Evolutionary conservation across 1,140 invertebrate species (phyloP).

Genomic region (Danaus melanippus): DNA sequence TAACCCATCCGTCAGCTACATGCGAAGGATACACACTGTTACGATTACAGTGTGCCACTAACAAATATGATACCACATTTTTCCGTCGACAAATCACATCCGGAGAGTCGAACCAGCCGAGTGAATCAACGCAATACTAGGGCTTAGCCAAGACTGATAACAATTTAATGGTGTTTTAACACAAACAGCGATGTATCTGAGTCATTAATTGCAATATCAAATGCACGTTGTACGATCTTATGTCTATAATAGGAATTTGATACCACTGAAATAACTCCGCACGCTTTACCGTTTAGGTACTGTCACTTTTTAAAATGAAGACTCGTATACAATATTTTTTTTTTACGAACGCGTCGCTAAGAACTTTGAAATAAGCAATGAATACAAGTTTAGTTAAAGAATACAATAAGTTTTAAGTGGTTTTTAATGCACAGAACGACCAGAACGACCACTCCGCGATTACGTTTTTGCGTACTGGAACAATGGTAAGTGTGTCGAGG

Average conservation of each 20-base stretch:
- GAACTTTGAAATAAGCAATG: neutral
- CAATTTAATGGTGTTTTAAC: conserved; percentile 34
- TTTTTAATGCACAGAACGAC: conserved; percentile 19
- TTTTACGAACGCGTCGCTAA: conserved; percentile 17
- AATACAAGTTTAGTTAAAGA: conserved; percentile 10
- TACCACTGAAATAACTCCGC: conserved; percentile 23
- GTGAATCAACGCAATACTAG: conserved; percentile 53
- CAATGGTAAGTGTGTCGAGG: conserved; percentile 39
- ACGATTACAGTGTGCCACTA: conserved; percentile 49
- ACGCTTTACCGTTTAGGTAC: conserved; percentile 26
- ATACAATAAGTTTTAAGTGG: conserved; percentile 2
- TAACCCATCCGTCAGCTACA: conserved; percentile 38
- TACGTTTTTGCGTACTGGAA: conserved; percentile 56
- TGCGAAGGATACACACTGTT: conserved; percentile 59
- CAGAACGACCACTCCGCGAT: conserved; percentile 47
- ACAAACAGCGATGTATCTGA: conserved; percentile 29
- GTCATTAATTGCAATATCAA: conserved; percentile 25
- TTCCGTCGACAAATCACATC: conserved; percentile 69
- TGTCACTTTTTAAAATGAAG: conserved; percentile 20
- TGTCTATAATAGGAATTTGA: conserved; percentile 20
- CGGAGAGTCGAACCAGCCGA: conserved; percentile 49
- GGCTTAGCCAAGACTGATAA: conserved; percentile 49
- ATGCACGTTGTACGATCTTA: conserved; percentile 14
- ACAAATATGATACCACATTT: conserved; percentile 61
- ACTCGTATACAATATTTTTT: conserved; percentile 31